A percentile compares a stretch with the other conserved stretches of the same genome.
These are phyloP conservation scores for Ligdia adustata DNA, from an alignment of 2,888 invertebrate species.

Conservation along the genomic window DNA sequence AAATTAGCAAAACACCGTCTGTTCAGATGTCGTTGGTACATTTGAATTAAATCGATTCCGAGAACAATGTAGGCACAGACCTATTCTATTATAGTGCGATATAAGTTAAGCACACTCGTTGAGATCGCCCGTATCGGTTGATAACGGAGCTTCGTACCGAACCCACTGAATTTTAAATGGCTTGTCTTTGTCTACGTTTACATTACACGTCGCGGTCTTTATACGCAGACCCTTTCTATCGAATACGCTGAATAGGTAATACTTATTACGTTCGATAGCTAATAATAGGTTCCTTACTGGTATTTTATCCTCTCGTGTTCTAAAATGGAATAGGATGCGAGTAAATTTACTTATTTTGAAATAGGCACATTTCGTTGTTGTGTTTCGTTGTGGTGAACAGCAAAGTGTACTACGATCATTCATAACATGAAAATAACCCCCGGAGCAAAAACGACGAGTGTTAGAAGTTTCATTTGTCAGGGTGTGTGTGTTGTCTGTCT, in stretches of 20 bases:
- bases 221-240: constrained; percentile 9
- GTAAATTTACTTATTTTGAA: too few species aligned
- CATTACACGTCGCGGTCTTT: constrained; percentile 11
- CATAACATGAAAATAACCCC: too few species aligned
- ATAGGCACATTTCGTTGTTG: too few species aligned
- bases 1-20: background rate
- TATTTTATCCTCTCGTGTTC: constrained; percentile 4
- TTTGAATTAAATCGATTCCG: constrained; percentile 6
- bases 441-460: too few species aligned
- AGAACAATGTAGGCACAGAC: background rate
- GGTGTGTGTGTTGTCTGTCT: too few species aligned
- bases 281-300: constrained; percentile 11
- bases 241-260: constrained; percentile 10
- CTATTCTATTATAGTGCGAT: constrained; percentile 4
- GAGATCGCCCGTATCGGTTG: constrained; percentile 11
- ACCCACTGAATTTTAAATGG: constrained; percentile 21
- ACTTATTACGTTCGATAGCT: constrained; percentile 13
- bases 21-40: background rate
- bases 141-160: constrained; percentile 10
- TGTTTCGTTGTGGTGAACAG: too few species aligned
- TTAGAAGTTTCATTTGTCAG: too few species aligned
- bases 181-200: constrained; percentile 17
- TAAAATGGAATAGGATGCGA: too few species aligned
- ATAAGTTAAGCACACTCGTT: constrained; percentile 13
- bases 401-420: too few species aligned